Conservation (phyloP, 2,797 vertebrate genomes). For the Petrocephalus schoutedeni region DNA sequence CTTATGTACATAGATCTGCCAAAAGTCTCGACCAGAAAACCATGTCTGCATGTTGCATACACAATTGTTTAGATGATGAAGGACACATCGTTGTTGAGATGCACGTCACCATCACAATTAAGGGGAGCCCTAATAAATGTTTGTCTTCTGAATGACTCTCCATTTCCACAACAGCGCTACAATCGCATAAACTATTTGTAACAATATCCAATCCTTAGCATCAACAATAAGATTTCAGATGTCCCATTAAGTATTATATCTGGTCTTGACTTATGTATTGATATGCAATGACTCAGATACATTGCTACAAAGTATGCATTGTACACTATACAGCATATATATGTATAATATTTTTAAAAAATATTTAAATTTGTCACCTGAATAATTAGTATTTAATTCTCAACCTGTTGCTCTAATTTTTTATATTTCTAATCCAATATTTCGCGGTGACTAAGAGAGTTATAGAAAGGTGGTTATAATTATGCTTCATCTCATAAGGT, state of each 20-base stretch:
- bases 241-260: background rate
- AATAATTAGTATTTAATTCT: background rate
- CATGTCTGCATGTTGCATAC: background rate
- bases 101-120: background rate
- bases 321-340: no score
- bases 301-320: background rate
- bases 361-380: background rate
- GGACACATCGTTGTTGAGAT: background rate
- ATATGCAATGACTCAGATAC: background rate
- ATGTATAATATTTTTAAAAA: background rate
- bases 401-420: background rate
- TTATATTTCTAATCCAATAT: slow-evolving; percentile 11
- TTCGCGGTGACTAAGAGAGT: background rate
- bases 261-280: background rate
- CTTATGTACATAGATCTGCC: background rate
- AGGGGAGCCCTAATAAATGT: background rate
- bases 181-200: background rate
- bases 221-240: background rate
- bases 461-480: background rate
- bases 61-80: background rate
- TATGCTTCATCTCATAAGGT: background rate
- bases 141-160: background rate
- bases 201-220: background rate
- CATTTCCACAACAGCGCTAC: background rate
- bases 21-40: background rate